Conservation (phyloP, 2,113 vertebrate species). For the Candoia aspera region DNA sequence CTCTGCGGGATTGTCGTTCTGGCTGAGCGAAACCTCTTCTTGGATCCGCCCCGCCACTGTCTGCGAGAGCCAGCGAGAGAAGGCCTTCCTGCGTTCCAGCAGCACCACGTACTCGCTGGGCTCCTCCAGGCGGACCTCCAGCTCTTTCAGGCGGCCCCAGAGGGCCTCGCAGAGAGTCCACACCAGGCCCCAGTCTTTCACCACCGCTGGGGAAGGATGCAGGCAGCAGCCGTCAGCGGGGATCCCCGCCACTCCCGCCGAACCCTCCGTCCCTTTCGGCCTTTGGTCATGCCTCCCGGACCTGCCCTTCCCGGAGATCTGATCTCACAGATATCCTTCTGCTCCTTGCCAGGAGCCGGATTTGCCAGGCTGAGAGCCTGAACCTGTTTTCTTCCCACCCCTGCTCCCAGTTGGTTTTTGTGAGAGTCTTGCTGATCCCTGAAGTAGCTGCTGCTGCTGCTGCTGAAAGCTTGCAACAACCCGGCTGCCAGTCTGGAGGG, state of each 20-base stretch:
- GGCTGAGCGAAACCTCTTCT: slow-evolving; percentile 78
- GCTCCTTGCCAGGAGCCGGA: background rate
- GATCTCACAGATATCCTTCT: background rate
- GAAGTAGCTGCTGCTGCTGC: background rate
- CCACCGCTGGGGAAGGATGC: slow-evolving; percentile 64
- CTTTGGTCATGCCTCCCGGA: too few relatives aligned
- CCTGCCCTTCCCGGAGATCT: background rate
- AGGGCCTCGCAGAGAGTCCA: slow-evolving; percentile 92
- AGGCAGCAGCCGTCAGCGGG: background rate
- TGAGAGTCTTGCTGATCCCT: background rate
- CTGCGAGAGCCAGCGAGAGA: slow-evolving; percentile 86
- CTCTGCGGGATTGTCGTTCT: slow-evolving; percentile 70
- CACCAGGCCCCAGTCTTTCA: slow-evolving; percentile 85
- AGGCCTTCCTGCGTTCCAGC: slow-evolving; percentile 83
- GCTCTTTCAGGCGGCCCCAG: slow-evolving; percentile 83
- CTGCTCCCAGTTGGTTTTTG: too few relatives aligned
- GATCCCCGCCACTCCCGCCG: too few relatives aligned
- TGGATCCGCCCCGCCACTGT: slow-evolving; percentile 79
- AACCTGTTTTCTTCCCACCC: background rate
- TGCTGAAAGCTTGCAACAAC: background rate
- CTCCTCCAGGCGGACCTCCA: slow-evolving; percentile 72
- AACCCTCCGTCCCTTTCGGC: too few relatives aligned
- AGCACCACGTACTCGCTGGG: slow-evolving; percentile 75
- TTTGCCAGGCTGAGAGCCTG: too few relatives aligned
- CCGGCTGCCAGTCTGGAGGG: background rate